A percentile compares a stretch with the other conserved stretches of the same genome.
phyloP scores from a whole-genome alignment of 2,797 vertebrate genomes.

The Agapornis canus region DNA sequence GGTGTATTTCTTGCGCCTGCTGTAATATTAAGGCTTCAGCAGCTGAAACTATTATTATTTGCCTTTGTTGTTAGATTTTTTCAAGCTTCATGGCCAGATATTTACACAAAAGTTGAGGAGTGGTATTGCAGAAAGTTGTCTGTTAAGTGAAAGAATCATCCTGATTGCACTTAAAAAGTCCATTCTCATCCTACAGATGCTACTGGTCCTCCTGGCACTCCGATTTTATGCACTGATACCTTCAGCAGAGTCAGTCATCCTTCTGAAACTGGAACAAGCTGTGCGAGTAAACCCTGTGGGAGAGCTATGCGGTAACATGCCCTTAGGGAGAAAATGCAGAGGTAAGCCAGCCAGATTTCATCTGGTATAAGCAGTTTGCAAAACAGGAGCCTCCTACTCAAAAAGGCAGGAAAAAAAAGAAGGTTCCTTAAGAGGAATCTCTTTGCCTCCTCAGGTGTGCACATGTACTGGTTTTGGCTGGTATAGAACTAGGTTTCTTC shows the following conservation, averaged over 20 bases:
- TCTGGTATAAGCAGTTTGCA: neutral
- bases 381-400: neutral
- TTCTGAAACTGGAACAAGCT: constrained; percentile 13
- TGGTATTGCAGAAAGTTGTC: neutral
- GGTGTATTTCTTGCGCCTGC: neutral
- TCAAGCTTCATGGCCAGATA: neutral
- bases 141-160: neutral
- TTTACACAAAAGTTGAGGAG: neutral
- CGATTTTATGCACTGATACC: constrained; percentile 36
- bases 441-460: neutral
- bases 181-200: neutral
- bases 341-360: neutral
- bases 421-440: neutral
- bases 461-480: neutral
- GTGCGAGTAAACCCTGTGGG: neutral
- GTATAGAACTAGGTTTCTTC: neutral
- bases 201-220: neutral
- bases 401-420: neutral
- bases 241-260: constrained; percentile 16
- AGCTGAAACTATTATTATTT: neutral
- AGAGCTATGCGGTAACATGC: neutral
- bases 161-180: neutral
- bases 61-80: neutral
- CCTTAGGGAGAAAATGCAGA: neutral
- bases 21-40: neutral